Evolutionary conservation across 2,888 invertebrate genomes (phyloP).

Genomic region (Andrena minutula): DNA sequence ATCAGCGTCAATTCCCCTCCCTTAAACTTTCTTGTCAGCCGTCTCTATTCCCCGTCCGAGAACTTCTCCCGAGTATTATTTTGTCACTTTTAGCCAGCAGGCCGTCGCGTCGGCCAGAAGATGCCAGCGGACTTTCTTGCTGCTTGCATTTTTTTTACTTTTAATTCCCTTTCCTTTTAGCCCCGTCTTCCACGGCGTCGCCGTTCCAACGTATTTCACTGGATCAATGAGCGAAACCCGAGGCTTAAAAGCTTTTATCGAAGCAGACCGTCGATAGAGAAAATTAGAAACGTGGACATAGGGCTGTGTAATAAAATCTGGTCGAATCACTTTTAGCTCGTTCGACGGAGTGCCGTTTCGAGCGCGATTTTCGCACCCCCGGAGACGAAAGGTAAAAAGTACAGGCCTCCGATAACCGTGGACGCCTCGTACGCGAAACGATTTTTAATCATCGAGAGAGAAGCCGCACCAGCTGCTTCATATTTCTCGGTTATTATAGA

Average conservation of each 20-base stretch:
- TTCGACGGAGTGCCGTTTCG: neutral
- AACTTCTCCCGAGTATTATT: slow-evolving; percentile 20
- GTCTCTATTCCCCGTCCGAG: neutral
- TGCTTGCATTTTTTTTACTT: neutral
- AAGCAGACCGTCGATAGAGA: neutral
- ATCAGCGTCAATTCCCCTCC: neutral
- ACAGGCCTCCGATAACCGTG: neutral
- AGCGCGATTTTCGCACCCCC: neutral
- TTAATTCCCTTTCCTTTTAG: slow-evolving; percentile 13
- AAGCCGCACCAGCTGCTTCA: neutral
- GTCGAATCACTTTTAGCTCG: neutral
- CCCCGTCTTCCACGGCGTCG: neutral
- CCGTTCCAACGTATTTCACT: slow-evolving; percentile 26
- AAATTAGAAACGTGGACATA: slow-evolving; percentile 19
- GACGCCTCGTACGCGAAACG: neutral
- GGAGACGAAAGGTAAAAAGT: neutral
- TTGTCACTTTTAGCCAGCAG: slow-evolving; percentile 43
- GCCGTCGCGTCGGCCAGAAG: slow-evolving; percentile 44
- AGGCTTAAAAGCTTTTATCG: slow-evolving; percentile 41
- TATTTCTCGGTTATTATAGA: neutral
- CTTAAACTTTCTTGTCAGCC: slow-evolving; percentile 40
- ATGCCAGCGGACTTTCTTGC: neutral
- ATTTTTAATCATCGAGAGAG: neutral
- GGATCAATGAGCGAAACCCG: slow-evolving; percentile 46
- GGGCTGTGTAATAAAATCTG: slow-evolving; percentile 39